These are phyloP conservation scores for Heliocidaris erythrogramma DNA, from an alignment of 35 echinoderm and acorn worm genomes.

Conservation along the genomic window DNA sequence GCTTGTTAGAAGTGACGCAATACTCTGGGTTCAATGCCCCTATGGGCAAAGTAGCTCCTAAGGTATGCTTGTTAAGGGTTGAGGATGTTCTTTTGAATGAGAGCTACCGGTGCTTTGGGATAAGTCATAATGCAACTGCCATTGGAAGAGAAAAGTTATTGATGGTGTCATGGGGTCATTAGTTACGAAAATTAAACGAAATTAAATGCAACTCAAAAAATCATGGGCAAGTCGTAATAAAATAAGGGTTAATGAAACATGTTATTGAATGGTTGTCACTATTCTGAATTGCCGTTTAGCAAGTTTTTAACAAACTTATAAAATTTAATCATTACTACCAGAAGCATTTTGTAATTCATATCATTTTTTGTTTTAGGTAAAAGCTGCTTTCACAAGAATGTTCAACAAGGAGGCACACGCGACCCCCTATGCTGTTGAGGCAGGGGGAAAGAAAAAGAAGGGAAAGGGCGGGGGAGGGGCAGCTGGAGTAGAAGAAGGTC, in stretches of 20 bases:
- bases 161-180: background rate
- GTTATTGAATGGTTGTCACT: no score
- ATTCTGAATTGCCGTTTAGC: no score
- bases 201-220: background rate
- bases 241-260: no score
- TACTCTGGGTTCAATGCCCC: constrained; percentile 76
- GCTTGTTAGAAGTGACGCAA: constrained; percentile 85
- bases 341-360: no score
- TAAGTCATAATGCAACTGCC: background rate
- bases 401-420: constrained; percentile 82
- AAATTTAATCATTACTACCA: no score
- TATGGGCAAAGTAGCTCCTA: constrained; percentile 75
- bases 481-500: background rate
- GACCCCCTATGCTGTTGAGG: constrained; percentile 54
- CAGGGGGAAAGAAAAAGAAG: constrained; percentile 64
- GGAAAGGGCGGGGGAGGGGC: constrained; percentile 35
- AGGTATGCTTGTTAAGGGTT: constrained; percentile 60
- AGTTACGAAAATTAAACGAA: background rate
- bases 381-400: constrained; percentile 75
- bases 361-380: constrained; percentile 47
- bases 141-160: background rate
- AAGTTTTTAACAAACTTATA: no score
- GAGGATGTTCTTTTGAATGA: background rate
- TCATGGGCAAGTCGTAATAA: no score
- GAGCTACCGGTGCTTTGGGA: background rate